Evolutionary conservation across 2,113 vertebrate species (phyloP).

Genomic region (Taurulus bubalis): DNA sequence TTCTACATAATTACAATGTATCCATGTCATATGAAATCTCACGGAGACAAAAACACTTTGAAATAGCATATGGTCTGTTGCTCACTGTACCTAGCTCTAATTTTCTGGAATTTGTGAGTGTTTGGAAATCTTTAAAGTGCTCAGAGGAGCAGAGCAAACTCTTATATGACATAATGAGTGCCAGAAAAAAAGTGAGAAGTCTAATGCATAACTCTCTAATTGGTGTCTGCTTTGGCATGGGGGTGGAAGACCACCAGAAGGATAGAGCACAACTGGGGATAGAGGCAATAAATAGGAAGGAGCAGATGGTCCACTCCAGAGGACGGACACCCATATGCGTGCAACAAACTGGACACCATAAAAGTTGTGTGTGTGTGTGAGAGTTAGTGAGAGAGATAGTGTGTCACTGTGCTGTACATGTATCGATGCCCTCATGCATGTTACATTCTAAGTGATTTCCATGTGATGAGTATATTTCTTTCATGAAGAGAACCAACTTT

Average conservation of each 20-base stretch:
- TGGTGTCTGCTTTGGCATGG: constrained; percentile 83
- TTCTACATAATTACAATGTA: constrained; percentile 3
- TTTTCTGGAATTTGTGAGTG: constrained; percentile 33
- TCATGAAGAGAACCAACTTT: neutral
- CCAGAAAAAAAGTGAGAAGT: constrained; percentile 77
- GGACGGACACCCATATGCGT: constrained; percentile 72
- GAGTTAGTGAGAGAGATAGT: neutral
- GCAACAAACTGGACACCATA: constrained; percentile 77
- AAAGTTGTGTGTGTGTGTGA: constrained; percentile 51
- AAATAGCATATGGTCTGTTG: constrained; percentile 37
- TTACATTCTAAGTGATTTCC: neutral
- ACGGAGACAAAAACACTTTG: constrained; percentile 25
- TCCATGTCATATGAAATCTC: constrained; percentile 2
- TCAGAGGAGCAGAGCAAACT: constrained; percentile 48
- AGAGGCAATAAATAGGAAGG: constrained; percentile 80
- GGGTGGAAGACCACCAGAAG: constrained; percentile 83
- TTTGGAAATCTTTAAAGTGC: constrained; percentile 48
- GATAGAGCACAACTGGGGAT: constrained; percentile 81
- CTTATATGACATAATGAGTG: constrained; percentile 74
- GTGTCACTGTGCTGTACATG: neutral
- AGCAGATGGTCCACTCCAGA: constrained; percentile 84
- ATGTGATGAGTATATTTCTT: neutral
- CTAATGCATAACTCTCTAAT: constrained; percentile 83
- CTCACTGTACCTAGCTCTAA: constrained; percentile 24
- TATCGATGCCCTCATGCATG: neutral